These are phyloP conservation scores for Leptogaster cylindrica DNA, from an alignment of 2,888 invertebrate genomes.

Conservation along the genomic window DNA sequence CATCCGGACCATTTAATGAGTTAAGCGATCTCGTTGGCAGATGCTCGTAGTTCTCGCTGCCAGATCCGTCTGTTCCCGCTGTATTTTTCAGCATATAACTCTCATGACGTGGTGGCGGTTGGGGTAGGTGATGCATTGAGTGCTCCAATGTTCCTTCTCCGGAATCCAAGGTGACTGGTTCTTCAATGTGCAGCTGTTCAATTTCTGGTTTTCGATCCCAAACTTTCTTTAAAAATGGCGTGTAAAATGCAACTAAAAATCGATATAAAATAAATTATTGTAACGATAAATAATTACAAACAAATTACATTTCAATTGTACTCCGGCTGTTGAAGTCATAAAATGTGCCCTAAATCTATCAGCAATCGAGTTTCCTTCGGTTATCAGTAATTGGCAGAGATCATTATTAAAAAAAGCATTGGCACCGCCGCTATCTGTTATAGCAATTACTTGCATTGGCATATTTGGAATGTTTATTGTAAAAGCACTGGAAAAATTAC, in stretches of 20 bases:
- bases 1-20: constrained; percentile 66
- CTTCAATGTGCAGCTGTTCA: constrained; percentile 89
- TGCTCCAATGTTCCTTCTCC: constrained; percentile 76
- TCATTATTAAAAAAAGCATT: constrained; percentile 90
- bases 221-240: constrained; percentile 94
- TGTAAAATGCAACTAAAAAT: constrained; percentile 85
- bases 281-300: neutral
- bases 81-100: constrained; percentile 77
- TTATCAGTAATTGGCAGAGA: constrained; percentile 86
- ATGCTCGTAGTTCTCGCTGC: constrained; percentile 73
- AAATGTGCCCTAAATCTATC: constrained; percentile 90
- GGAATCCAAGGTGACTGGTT: constrained; percentile 68
- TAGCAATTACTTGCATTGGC: constrained; percentile 92
- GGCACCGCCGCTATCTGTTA: constrained; percentile 88
- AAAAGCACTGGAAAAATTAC: no score
- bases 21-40: constrained; percentile 64
- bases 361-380: constrained; percentile 91
- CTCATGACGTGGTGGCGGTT: constrained; percentile 76
- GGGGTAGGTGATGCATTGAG: constrained; percentile 70
- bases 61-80: constrained; percentile 64
- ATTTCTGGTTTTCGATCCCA: constrained; percentile 96
- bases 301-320: constrained; percentile 81
- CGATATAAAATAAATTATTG: neutral
- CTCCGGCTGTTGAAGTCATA: constrained; percentile 85
- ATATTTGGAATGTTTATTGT: constrained; percentile 91